These are phyloP conservation scores for Mylabris sibirica DNA, from an alignment of 2,888 invertebrate genomes.

Conservation along the genomic window DNA sequence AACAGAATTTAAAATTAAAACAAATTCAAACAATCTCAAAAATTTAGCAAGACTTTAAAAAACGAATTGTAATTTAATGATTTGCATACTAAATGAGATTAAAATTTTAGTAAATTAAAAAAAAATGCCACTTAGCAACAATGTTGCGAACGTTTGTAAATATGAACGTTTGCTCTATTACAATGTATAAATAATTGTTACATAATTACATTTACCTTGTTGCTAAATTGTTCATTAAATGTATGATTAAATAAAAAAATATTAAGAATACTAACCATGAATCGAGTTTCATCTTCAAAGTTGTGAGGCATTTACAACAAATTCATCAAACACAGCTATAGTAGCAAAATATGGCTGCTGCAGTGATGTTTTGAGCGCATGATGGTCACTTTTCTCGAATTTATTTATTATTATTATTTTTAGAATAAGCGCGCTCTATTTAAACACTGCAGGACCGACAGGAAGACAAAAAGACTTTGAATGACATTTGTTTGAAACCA, in stretches of 20 bases:
- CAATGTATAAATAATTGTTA: background rate
- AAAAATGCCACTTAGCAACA: slow-evolving; percentile 16
- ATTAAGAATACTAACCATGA: slow-evolving; percentile 52
- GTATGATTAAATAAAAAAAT: slow-evolving; percentile 33
- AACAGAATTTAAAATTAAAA: slow-evolving; percentile 41
- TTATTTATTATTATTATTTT: slow-evolving; percentile 26
- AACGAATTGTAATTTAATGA: slow-evolving; percentile 15
- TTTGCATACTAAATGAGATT: slow-evolving; percentile 13
- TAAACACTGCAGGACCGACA: slow-evolving; percentile 55
- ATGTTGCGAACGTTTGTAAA: slow-evolving; percentile 9
- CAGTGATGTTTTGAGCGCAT: slow-evolving; percentile 47
- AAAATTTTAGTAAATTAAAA: background rate
- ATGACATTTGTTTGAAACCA: slow-evolving; percentile 16
- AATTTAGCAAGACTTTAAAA: slow-evolving; percentile 20
- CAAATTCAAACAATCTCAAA: slow-evolving; percentile 32
- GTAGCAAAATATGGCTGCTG: slow-evolving; percentile 53
- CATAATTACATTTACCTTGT: background rate
- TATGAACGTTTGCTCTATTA: background rate
- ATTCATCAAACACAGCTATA: slow-evolving; percentile 48
- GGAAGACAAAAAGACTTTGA: slow-evolving; percentile 49
- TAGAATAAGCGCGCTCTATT: slow-evolving; percentile 36
- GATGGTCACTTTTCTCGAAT: slow-evolving; percentile 23
- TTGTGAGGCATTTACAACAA: slow-evolving; percentile 46
- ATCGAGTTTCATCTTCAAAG: slow-evolving; percentile 50
- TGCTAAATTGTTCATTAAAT: slow-evolving; percentile 4